phyloP scores from a whole-genome alignment of 2,888 invertebrate species.

The Ennomos fuscantarius region DNA sequence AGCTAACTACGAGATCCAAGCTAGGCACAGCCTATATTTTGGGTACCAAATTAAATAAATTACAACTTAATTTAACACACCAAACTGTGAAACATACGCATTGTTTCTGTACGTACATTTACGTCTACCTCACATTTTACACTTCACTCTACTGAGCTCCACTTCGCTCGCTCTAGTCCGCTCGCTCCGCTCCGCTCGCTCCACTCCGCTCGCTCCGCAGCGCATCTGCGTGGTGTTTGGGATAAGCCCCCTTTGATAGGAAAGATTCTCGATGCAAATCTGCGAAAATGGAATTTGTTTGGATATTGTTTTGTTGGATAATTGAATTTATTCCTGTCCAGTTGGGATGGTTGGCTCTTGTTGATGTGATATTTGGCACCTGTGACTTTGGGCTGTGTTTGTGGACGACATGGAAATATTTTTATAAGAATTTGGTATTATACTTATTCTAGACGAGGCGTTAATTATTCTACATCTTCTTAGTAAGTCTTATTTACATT shows the following conservation, averaged over 20 bases:
- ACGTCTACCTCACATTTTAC: conserved; percentile 1
- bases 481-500: too few species aligned
- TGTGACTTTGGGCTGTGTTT: conserved; percentile 1
- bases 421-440: too few species aligned
- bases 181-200: neutral
- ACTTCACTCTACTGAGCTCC: too few species aligned
- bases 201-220: conserved; percentile 4
- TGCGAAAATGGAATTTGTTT: conserved; percentile 35
- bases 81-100: too few species aligned
- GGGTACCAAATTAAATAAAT: too few species aligned
- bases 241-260: conserved; percentile 38
- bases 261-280: conserved; percentile 40
- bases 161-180: neutral
- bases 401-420: too few species aligned
- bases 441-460: too few species aligned
- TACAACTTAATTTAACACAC: too few species aligned
- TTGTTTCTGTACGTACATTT: neutral
- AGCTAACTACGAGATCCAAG: too few species aligned
- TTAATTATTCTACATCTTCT: too few species aligned
- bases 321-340: conserved; percentile 33
- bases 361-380: conserved; percentile 17
- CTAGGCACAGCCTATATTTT: too few species aligned
- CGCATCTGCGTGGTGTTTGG: conserved; percentile 34
- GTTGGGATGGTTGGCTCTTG: conserved; percentile 9
- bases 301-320: conserved; percentile 32